Base-by-base conservation (phyloP, 2,113 vertebrate genomes). In the Buteo buteo region DNA sequence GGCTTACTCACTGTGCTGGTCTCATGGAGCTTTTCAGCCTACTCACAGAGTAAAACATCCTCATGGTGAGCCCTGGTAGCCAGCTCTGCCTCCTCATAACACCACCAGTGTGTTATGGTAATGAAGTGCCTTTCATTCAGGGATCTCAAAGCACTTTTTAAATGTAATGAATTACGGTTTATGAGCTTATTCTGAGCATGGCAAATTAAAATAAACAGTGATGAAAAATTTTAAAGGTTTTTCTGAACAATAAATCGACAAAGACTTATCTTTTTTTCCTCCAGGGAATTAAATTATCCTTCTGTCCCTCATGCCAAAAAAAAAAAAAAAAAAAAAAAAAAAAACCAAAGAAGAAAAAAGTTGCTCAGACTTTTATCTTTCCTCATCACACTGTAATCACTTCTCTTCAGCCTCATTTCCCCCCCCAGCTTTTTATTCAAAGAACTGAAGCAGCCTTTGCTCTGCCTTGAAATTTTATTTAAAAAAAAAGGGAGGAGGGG, bases 391-490 rank as follows among this genome's bases (percentile, higher is more conserved):
- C 96, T 97, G 97, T 96, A 98, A 98, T 97, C 97, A 98, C 96
- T 97, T 96, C 88, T 95, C 95, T 94, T 96, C 93, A 96, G 95
- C 70, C 49, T 94, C 93, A 94, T 97, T 96, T 69, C 25, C 52
- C 52, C 26, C 21, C 89, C 58, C 78, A 79, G 96, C 97, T 96
- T 96, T 91, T 96, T 88, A 96, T 96, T 95, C 97, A 98, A 97
- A 96, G 96, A 84, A 89, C 95, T 87, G 85, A 98, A 96, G 95
- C 91, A 96, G 95, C 32, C 90, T 97, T 97, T 97, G 85, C 96
- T 96, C 92, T 98, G 96, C 94, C 98, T 98, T 97, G 95, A 98
- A 97, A 98, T 97, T 98, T 98, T 97, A 97, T 97, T 97, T 94
- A 21, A 90, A 91, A 93, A 88, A 74, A 83, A 96, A 97, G 62